phyloP scores from a whole-genome alignment of 1,140 invertebrate species.

The Drosophila saltans region DNA sequence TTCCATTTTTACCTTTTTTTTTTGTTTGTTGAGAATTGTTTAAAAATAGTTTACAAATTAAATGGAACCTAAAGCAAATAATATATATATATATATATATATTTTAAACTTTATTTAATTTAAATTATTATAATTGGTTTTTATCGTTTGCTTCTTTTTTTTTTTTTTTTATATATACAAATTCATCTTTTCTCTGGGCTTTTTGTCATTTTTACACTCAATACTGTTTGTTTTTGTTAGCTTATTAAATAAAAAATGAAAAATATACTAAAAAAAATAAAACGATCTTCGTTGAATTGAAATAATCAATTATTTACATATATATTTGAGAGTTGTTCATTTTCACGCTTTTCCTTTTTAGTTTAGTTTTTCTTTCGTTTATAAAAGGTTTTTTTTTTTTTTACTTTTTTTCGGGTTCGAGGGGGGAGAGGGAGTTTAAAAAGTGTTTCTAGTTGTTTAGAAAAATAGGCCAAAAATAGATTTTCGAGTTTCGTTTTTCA shows the following conservation, averaged over 20 bases:
- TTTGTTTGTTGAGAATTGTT: not conserved
- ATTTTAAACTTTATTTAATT: not conserved
- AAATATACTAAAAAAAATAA: not conserved
- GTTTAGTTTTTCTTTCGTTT: constrained; percentile 40
- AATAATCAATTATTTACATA: constrained; percentile 33
- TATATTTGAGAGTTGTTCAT: constrained; percentile 26
- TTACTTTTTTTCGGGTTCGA: not conserved
- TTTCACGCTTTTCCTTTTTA: constrained; percentile 7
- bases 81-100: not conserved
- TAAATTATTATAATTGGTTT: not conserved
- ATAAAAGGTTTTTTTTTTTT: constrained; percentile 51
- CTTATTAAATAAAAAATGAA: not conserved
- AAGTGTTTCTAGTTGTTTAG: constrained; percentile 64
- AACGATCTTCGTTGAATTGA: constrained; percentile 10
- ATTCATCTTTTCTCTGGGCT: constrained; percentile 23
- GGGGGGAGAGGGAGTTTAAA: constrained; percentile 40
- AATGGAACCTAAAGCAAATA: not conserved
- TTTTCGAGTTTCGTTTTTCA: constrained; percentile 34
- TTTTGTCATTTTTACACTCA: constrained; percentile 12
- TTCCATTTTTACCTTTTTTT: constrained; percentile 18
- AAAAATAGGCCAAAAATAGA: constrained; percentile 81
- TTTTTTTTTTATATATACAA: constrained; percentile 31
- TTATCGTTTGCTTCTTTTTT: not conserved
- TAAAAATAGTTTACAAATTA: not conserved
- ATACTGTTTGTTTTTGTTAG: constrained; percentile 10